Base-by-base conservation (phyloP, 64 coral and sea anemone species). In the Cladopsammia gracilis region DNA sequence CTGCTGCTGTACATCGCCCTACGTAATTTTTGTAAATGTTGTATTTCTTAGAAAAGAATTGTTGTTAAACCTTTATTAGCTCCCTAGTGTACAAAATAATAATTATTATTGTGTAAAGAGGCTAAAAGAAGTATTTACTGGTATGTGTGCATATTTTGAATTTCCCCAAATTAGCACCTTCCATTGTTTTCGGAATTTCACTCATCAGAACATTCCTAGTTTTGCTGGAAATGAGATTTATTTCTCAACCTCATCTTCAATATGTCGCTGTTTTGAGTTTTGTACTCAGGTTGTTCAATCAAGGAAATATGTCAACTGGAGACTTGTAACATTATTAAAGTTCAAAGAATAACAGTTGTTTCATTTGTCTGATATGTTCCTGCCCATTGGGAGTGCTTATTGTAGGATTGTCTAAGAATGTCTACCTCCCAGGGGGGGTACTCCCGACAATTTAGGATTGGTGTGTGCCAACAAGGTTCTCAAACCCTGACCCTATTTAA, bases 251-350 rank as follows among this genome's bases (percentile, higher is more conserved):
- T 56, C 53, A 56, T 1, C 53, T 1, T 56, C 12, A 56, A 12
- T 56, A 56, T 12, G 12, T 56, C 53, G 7, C 53, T 56, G 12
- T 7, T 56, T 3, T 56, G 53, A 56, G 53, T 56, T 56, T 56
- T 56, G 53, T 56, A 56, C 53, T 7, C 12, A 56, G 12, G 7
- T 10, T 56, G 1, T 56, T 12, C 53, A 56, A 14, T 73, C 43
- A 73, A 73, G 15, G 34, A 44, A 47, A 73, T 48, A 16, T 14
- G 43, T 16, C 45, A 73, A 73, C 43, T 14, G 43, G 43, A 47
- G 71, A 26, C 43, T 45, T 73, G 43, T 46, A 45, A 73, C 53
- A 12, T 56, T 64, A 73, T 73, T 73, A 73, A 73, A 73, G 69
- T 71, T 71, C 3, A 71, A 47, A 73, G 2, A 46, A 4, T 16